Evolutionary conservation across 1,140 invertebrate genomes (phyloP).

Genomic region (Pogonognathellus flavescens): DNA sequence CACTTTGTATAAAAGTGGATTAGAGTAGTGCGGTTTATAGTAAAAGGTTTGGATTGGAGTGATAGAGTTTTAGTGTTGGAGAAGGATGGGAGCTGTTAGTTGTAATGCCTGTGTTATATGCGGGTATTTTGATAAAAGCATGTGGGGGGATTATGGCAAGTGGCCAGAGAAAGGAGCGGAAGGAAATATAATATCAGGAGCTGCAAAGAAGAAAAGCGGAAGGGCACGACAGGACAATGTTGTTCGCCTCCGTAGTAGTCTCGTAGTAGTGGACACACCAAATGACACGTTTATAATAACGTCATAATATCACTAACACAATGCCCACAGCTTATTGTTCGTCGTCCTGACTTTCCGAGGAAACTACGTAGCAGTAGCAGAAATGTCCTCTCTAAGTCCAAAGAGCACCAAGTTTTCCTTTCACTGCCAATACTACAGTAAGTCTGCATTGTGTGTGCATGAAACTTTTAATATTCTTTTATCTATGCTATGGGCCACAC

Average conservation of each 20-base stretch:
- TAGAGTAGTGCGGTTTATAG: neutral
- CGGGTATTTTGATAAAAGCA: slow-evolving; percentile 38
- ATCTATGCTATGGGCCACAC: neutral
- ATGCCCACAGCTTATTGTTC: neutral
- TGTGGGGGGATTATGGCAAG: slow-evolving; percentile 26
- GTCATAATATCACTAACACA: slow-evolving; percentile 26
- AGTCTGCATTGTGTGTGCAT: neutral
- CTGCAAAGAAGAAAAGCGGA: slow-evolving; percentile 2
- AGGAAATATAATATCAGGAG: slow-evolving; percentile 40
- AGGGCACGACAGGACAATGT: slow-evolving; percentile 38
- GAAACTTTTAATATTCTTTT: neutral
- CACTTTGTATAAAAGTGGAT: slow-evolving; percentile 20
- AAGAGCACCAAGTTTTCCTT: too few species aligned
- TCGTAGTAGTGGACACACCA: slow-evolving; percentile 9
- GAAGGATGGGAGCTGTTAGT: slow-evolving; percentile 35
- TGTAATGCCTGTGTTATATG: slow-evolving; percentile 40
- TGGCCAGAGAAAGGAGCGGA: slow-evolving; percentile 34
- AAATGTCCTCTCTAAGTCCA: too few species aligned
- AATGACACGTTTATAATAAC: slow-evolving; percentile 24
- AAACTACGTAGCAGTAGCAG: too few species aligned
- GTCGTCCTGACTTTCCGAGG: too few species aligned
- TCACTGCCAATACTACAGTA: too few species aligned
- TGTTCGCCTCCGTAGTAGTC: slow-evolving; percentile 8
- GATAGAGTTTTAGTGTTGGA: slow-evolving; percentile 35
- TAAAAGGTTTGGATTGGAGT: slow-evolving; percentile 19